Percentiles rank a stretch among this genome's conserved stretches.
phyloP scores from a whole-genome alignment of 2,113 vertebrate genomes.

The Guaruba guarouba region DNA sequence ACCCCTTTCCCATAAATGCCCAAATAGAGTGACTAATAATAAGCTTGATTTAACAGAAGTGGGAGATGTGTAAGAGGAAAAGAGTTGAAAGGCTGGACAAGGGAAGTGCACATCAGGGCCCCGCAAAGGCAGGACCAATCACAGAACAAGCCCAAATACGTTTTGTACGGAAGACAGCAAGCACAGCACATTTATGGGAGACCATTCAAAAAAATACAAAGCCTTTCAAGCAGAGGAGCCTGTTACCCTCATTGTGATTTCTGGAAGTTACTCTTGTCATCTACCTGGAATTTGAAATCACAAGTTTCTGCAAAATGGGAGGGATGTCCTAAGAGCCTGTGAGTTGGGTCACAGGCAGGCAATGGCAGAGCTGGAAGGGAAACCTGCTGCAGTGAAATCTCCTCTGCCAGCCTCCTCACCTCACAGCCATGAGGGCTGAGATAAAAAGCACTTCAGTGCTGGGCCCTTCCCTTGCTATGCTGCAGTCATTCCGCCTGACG shows the following conservation, averaged over 20 bases:
- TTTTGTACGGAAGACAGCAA: neutral
- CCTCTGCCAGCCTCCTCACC: neutral
- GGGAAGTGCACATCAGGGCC: neutral
- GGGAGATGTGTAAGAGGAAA: neutral
- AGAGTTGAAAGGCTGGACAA: neutral
- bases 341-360: neutral
- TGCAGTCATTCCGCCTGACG: fast-evolving
- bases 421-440: fast-evolving
- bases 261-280: neutral
- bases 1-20: neutral
- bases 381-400: neutral
- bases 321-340: neutral
- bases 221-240: neutral
- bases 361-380: neutral
- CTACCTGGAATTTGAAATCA: neutral
- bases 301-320: neutral
- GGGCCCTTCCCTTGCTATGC: neutral
- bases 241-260: neutral
- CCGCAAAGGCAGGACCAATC: neutral
- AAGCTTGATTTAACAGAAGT: conserved; percentile 4
- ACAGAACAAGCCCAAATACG: neutral
- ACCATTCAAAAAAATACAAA: neutral
- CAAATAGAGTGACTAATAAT: neutral
- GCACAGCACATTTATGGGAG: neutral
- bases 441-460: neutral